Evolutionary conservation across 2,888 invertebrate genomes (phyloP), one percentile per base, ranked within the genome.

Genomic region (Patella depressa): DNA sequence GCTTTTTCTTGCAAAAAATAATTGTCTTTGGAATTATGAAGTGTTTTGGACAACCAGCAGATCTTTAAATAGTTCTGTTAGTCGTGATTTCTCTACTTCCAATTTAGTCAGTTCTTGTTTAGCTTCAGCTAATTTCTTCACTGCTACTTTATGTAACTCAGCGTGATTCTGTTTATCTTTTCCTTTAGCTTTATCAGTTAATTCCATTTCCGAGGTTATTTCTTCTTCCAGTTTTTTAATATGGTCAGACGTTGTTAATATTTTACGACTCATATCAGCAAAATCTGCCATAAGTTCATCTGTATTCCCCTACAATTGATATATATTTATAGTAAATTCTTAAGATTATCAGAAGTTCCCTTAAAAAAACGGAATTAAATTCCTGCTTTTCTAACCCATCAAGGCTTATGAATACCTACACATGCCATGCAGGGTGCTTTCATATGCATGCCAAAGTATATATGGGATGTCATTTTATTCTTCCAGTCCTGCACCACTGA

Each of bases 211-310:
- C 14, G 81, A 45, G 34, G 84, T 76, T 29, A 85, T 74, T 77
- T 88, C 88, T 69, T 85, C 83, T 57, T 85, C 85, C 65, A 85
- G 76, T 15, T 79, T 77, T 29, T 83, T 79, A 5, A 88, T 83
- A 53, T 81, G 74, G 71, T 88, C 87, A 54, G 80, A 77, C 5
- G 83, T 77, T 29, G 84, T 80, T 11, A 89, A 75, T 24, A 87
- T 81, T 19, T 83, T 78, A 19, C 83, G 82, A 79, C 85, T 88
- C 53, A 87, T 84, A 15, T 81, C 75, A 2, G 88, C 82, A 77
- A 89, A 89, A 77, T 89, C 89, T 14, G 84, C 85, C 77, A 84
- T 83, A 74, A 89, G 83, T 19, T 85, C 82, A 77, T 89, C 89
- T 74, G 85, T 78, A 12, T 81, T 74, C 72, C 88, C 89, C 80